These are phyloP conservation scores for Drosophila hamatofila DNA, from an alignment of 2,888 invertebrate genomes.

Conservation along the genomic window DNA sequence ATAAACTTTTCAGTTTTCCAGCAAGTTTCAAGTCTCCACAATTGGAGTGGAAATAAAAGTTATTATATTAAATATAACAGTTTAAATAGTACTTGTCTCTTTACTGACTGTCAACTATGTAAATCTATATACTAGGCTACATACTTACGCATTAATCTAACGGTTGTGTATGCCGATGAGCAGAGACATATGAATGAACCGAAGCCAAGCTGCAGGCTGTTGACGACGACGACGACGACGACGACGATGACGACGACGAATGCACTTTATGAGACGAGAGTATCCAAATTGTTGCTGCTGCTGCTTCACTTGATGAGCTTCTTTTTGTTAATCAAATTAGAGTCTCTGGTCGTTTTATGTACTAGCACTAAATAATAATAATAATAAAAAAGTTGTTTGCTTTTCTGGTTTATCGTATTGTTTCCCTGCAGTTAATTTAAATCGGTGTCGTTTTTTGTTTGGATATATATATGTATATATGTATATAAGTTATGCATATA, in stretches of 20 bases:
- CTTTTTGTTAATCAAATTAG: slow-evolving; percentile 41
- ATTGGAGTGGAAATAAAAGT: not conserved
- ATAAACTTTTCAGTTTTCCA: not conserved
- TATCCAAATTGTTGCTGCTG: slow-evolving; percentile 42
- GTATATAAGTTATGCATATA: slow-evolving; percentile 30
- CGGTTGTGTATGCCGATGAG: slow-evolving; percentile 15
- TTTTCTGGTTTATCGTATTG: slow-evolving; percentile 47
- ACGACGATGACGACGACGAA: slow-evolving; percentile 5
- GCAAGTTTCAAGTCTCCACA: not conserved
- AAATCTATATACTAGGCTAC: not conserved
- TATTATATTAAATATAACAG: not conserved
- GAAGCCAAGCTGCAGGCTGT: slow-evolving; percentile 24
- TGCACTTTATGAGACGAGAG: slow-evolving; percentile 40
- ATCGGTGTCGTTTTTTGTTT: slow-evolving; percentile 62
- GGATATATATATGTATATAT: slow-evolving; percentile 24
- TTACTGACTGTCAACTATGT: not conserved
- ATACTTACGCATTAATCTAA: slow-evolving; percentile 52
- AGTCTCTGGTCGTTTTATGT: slow-evolving; percentile 41
- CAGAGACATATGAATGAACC: slow-evolving; percentile 34
- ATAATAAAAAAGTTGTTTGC: slow-evolving; percentile 24
- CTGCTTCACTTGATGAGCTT: slow-evolving; percentile 28
- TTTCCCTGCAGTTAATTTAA: slow-evolving; percentile 63
- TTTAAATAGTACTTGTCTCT: not conserved
- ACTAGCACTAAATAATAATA: slow-evolving; percentile 49
- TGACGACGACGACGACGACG: slow-evolving; percentile 16